Evolutionary conservation across 2,113 vertebrate genomes (phyloP), one percentile per base, ranked within the genome.

Genomic region (Philantomba maxwellii): DNA sequence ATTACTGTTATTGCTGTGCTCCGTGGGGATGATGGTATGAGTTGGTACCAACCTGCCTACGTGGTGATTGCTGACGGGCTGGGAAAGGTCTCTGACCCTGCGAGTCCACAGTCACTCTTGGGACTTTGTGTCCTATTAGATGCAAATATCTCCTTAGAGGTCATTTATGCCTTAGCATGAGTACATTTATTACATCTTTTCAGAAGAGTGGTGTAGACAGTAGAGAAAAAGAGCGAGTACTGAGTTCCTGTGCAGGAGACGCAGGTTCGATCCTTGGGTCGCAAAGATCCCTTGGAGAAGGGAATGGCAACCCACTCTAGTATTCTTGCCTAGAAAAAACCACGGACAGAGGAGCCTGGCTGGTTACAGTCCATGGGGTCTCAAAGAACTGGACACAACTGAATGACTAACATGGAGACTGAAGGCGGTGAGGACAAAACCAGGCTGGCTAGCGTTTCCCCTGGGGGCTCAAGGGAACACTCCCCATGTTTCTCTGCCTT

Each of bases 221-320:
- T 62, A 75, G 85, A 2, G 8, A 13, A 58, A 78, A 84, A 25
- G 11, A 33, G 15, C 2, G 13, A 39, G 15, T 15, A 10, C 36
- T 75, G 78, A 73, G 75, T 33, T 53, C 45, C 10, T 70, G 23
- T 23, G n/a, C 10, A 70, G 66, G 19, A 70, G 66, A 70, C 10
- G 0, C 1, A 0, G n/a, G 66, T 73, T 73, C 5, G 0, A 73
- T 25, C 66, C 36, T 39, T 73, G 66, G 2, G 66, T 73, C 0
- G 5, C 19, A 6, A 39, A 73, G 19, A 73, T 73, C 36, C 66
- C 66, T 39, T 73, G 36, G 66, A 73, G 66, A 73, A 39, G 66
- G 66, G 21, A 73, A 39, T 73, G 66, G 66, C n/a, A 73, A 73
- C 19, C 19, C 0, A 73, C 66, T 39, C 66, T 12, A 25, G n/a